Base-by-base conservation (phyloP, 2,797 vertebrate species). In the Chaunax sp. region DNA sequence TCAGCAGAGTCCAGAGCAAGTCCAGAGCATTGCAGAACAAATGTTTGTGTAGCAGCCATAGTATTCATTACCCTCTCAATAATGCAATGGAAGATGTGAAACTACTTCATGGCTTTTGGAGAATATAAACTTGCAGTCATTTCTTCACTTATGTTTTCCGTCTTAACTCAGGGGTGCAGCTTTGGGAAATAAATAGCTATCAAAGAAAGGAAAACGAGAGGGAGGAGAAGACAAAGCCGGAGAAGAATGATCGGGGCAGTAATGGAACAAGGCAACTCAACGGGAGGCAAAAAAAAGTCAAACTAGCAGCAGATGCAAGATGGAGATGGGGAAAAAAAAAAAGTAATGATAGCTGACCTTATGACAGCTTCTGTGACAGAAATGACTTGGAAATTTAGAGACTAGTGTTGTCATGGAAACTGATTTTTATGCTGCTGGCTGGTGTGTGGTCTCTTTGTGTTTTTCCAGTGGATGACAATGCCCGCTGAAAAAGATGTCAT, bases 371-470 rank as follows among this genome's bases (percentile, higher is more conserved):
- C 65, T 50, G 60, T 90, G 81, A 83, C 83, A 78, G 78, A 87
- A 85, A 79, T 72, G 69, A 77, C 86, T 83, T 75, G 76, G 68
- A 86, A 90, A 77, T 90, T 90, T 78, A 72, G 72, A 82, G 79
- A 55, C 64, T 23, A 41, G 58, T 1, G 87, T 92, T 85, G 88
- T 85, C 90, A 92, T 90, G 89, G 91, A 87, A 90, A 93, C 92
- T 16, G 84, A 80, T 81, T 87, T 88, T 83, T 74, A 56, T 75
- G 57, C 78, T 19, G 45, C 81, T 85, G 80, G 67, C 71, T 72
- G 77, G 69, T 37, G 38, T 51, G 62, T 51, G 55, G 71, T 61
- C 61, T 83, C 68, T 80, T 77, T 78, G 78, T 83, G 67, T 37
- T 5, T 59, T 68, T 57, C 45, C 40, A 62, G 63, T 44, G 68